Conservation (phyloP, 2,888 invertebrate species). For the Ophion slaviceki region DNA sequence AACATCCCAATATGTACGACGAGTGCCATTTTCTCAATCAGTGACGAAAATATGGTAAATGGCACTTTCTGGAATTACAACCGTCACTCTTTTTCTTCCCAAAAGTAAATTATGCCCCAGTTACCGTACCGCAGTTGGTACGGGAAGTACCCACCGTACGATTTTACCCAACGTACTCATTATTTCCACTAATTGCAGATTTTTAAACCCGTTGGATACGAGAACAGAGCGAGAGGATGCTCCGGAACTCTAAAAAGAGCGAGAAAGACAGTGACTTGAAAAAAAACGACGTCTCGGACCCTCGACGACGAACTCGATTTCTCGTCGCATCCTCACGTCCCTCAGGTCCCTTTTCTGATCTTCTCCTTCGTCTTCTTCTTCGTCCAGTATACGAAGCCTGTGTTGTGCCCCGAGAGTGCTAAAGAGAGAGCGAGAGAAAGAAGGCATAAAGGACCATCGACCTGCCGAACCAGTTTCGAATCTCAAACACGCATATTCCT, state of each 20-base stretch:
- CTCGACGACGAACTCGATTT: constrained; percentile 37
- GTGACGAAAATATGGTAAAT: too few species aligned
- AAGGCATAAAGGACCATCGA: constrained; percentile 72
- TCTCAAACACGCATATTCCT: constrained; percentile 66
- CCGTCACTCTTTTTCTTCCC: too few species aligned
- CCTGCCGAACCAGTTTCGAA: constrained; percentile 74
- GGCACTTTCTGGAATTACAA: too few species aligned
- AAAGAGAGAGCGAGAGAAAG: not conserved
- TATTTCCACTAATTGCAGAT: not conserved
- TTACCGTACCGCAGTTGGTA: not conserved
- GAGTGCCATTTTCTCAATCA: too few species aligned
- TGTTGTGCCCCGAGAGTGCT: not conserved
- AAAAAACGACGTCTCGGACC: constrained; percentile 2
- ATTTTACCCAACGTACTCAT: not conserved
- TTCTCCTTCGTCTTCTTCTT: constrained; percentile 29
- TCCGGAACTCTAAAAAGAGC: not conserved
- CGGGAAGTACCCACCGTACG: not conserved
- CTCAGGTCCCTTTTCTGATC: not conserved
- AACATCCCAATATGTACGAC: too few species aligned
- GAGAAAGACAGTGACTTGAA: not conserved
- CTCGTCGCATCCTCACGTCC: constrained; percentile 1
- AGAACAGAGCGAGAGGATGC: not conserved
- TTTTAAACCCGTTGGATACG: not conserved
- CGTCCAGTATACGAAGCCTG: constrained; percentile 21
- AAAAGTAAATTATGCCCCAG: too few species aligned